phyloP scores from a whole-genome alignment of 2,113 vertebrate genomes.

The Anoura caudifer region DNA sequence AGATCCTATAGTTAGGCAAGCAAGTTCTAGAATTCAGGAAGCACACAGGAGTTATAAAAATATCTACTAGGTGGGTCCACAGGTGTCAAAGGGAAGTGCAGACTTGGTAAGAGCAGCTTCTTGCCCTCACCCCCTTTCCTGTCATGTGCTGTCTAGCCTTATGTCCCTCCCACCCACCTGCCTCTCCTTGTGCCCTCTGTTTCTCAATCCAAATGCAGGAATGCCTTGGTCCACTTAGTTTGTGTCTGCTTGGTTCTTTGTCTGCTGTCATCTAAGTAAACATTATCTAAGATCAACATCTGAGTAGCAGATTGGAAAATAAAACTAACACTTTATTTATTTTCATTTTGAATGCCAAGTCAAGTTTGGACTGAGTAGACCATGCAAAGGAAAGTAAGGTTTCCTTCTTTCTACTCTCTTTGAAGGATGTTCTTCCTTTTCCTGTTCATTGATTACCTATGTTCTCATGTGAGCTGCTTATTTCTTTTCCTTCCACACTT shows the following conservation, averaged over 20 bases:
- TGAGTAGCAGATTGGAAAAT: neutral
- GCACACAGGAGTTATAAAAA: neutral
- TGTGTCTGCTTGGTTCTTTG: neutral
- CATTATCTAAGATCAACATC: neutral
- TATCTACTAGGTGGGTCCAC: neutral
- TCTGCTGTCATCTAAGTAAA: neutral
- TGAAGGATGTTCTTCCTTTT: neutral
- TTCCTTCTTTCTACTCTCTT: neutral
- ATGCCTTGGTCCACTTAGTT: neutral
- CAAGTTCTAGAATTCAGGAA: neutral
- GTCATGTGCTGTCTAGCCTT: neutral
- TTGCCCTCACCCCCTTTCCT: neutral
- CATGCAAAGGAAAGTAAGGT: neutral
- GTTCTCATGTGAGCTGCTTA: neutral
- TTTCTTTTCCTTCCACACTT: neutral
- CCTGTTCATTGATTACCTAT: neutral
- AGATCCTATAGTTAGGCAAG: neutral
- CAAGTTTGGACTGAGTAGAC: neutral
- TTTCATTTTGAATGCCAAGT: neutral
- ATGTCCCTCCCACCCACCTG: accelerated
- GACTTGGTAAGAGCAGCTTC: neutral
- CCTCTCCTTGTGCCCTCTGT: neutral
- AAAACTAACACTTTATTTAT: neutral
- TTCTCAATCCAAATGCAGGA: neutral
- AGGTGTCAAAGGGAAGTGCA: neutral